Conservation (phyloP, 2,888 invertebrate species). For the Sphaerophoria rueppellii region DNA sequence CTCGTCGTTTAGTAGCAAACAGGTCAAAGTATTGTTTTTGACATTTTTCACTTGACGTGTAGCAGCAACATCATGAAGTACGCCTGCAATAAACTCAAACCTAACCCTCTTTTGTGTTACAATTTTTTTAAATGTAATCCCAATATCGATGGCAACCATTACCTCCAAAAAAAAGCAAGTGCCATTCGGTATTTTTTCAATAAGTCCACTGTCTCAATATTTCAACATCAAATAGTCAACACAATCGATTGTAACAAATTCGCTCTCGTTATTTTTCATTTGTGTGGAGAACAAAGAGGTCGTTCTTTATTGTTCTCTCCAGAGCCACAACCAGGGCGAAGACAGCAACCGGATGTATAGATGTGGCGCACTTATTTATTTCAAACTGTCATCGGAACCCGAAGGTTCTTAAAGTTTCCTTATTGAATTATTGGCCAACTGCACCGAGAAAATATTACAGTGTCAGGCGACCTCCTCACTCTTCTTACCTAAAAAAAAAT, state of each 20-base stretch:
- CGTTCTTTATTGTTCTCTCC: not conserved
- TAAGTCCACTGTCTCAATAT: slow-evolving; percentile 59
- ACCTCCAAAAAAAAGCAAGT: not conserved
- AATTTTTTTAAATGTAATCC: too few species aligned
- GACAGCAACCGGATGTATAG: not conserved
- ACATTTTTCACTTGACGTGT: too few species aligned
- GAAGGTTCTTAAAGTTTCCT: slow-evolving; percentile 64
- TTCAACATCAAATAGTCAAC: slow-evolving; percentile 68
- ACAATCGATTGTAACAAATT: slow-evolving; percentile 59
- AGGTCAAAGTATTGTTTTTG: too few species aligned
- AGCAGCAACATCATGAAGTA: too few species aligned
- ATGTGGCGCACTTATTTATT: slow-evolving; percentile 47
- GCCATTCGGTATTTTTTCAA: slow-evolving; percentile 32
- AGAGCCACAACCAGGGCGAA: too few species aligned
- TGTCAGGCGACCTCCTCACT: slow-evolving; percentile 53
- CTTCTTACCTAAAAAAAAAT: slow-evolving; percentile 29
- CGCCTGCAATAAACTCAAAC: too few species aligned
- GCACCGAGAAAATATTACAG: slow-evolving; percentile 38
- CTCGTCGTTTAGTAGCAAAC: too few species aligned
- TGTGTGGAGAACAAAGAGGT: not conserved
- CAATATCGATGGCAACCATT: not conserved
- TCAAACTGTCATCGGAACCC: slow-evolving; percentile 56
- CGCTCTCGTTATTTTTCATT: slow-evolving; percentile 43
- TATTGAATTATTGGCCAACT: slow-evolving; percentile 70
- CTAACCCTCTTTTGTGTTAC: too few species aligned